A percentile compares a stretch with the other conserved stretches of the same genome.
phyloP scores from a whole-genome alignment of 2,113 vertebrate species.

The Lota lota region DNA sequence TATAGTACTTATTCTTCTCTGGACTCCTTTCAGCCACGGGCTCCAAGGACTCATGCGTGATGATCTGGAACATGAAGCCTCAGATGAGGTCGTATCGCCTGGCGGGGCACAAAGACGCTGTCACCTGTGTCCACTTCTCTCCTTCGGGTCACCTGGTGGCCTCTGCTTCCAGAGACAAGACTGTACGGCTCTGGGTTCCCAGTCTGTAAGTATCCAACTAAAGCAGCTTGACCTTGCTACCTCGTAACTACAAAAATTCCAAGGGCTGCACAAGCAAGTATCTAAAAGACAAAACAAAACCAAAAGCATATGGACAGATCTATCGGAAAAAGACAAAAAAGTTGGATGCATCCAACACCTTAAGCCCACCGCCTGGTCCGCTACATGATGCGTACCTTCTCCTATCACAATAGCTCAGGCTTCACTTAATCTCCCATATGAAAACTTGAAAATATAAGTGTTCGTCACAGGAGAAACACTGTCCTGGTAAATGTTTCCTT shows the following conservation, averaged over 20 bases:
- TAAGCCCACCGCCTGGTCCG: too few relatives aligned
- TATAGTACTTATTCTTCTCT: constrained; percentile 9
- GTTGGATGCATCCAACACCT: too few relatives aligned
- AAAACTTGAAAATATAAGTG: too few relatives aligned
- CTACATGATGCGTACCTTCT: too few relatives aligned
- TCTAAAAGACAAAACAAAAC: too few relatives aligned
- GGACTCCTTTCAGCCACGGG: constrained; percentile 79
- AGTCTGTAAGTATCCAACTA: constrained; percentile 77
- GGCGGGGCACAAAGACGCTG: constrained; percentile 87
- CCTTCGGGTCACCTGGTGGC: constrained; percentile 92
- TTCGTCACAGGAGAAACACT: too few relatives aligned
- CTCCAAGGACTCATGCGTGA: constrained; percentile 88
- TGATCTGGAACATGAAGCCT: constrained; percentile 95
- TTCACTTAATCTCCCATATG: too few relatives aligned
- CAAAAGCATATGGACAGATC: too few relatives aligned
- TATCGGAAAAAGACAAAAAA: too few relatives aligned
- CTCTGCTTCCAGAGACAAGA: constrained; percentile 93
- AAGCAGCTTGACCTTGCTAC: neutral
- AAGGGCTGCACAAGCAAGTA: too few relatives aligned
- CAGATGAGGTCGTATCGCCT: constrained; percentile 92
- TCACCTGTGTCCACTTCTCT: constrained; percentile 89
- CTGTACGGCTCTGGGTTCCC: constrained; percentile 93
- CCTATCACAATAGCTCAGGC: too few relatives aligned
- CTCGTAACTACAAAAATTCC: neutral
- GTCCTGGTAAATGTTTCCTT: too few relatives aligned